Base-by-base conservation (phyloP, 37 sponge, comb jelly and placozoan genomes). In the Beroe forskalii region DNA sequence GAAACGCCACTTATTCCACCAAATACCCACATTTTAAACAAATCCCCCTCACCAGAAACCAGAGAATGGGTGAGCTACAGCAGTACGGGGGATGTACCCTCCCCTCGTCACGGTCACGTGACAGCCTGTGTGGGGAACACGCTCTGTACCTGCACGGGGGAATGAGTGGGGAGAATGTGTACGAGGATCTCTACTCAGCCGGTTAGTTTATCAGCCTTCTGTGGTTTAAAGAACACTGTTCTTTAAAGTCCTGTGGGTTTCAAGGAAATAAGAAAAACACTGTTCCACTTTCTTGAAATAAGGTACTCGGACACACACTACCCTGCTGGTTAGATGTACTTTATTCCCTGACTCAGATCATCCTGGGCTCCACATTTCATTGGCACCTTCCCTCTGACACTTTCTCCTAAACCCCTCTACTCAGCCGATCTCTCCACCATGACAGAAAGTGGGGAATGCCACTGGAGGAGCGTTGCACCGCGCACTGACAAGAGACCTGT, bases 111-210 rank as follows among this genome's bases (percentile, higher is more conserved):
- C 25, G 94, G 94, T 19, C 94, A 94, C 72, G 80, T 89, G 44
- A 38, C 48, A 41, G 92, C 90, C 8, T 92, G 93, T 22, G 90
- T 92, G 24, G 55, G 55, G 83, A 90, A 32, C 32, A 72, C 40
- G 90, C n/a, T 20, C 67, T 94, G 60, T 94, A 83, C 67, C 89
- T 94, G 17, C 92, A 93, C 33, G 94, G 93, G 55, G 94, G 94
- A 72, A 93, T 94, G 94, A 60, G 67, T 2, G 86, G 86, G 27
- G 30, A 9, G 31, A 41, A 41, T n/a, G 69, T 91, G 61, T 40
- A 32, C 30, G 62, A 24, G 67, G 91, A 55, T 61, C 67, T 69
- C 12, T 90, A 63, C 40, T 90, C 48, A 25, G 67, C 22, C 20
- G 72, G 36, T 91, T 6, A 48, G 55, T 6, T 17, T n/a, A n/a